A percentile compares a stretch with the other conserved stretches of the same genome.
Conservation (phyloP, 2,797 vertebrate genomes). For the Thripadectes ignobilis region DNA sequence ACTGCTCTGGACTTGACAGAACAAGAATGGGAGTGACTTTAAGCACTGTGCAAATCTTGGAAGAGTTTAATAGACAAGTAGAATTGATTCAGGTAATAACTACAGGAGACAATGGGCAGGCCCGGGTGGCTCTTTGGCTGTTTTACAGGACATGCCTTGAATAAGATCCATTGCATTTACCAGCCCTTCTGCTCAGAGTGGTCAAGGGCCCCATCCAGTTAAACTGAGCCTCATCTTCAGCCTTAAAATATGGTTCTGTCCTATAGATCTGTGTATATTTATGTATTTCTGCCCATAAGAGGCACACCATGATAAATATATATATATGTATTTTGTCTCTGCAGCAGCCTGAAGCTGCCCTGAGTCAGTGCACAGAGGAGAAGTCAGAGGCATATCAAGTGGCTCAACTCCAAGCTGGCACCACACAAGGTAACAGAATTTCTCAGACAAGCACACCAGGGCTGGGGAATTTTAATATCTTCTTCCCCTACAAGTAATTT, state of each 20-base stretch:
- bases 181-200: not conserved
- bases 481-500: constrained; percentile 78
- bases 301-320: not conserved
- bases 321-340: not conserved
- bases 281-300: not conserved
- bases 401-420: constrained; percentile 56
- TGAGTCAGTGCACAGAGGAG: not conserved
- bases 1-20: not conserved
- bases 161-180: not conserved
- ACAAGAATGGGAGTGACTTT: not conserved
- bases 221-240: not conserved
- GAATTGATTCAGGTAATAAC: not conserved
- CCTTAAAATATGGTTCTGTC: not conserved
- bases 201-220: not conserved
- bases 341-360: constrained; percentile 32
- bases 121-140: not conserved
- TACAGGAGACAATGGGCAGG: not conserved
- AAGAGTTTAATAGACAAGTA: not conserved
- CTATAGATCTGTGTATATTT: not conserved
- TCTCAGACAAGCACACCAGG: constrained; percentile 60
- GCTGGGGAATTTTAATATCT: constrained; percentile 76
- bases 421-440: constrained; percentile 32
- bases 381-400: not conserved
- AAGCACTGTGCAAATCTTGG: not conserved
- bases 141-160: fast-evolving